These are phyloP conservation scores for Macrotrachela quadricornifera DNA, from an alignment of 1,140 invertebrate genomes.

Conservation along the genomic window DNA sequence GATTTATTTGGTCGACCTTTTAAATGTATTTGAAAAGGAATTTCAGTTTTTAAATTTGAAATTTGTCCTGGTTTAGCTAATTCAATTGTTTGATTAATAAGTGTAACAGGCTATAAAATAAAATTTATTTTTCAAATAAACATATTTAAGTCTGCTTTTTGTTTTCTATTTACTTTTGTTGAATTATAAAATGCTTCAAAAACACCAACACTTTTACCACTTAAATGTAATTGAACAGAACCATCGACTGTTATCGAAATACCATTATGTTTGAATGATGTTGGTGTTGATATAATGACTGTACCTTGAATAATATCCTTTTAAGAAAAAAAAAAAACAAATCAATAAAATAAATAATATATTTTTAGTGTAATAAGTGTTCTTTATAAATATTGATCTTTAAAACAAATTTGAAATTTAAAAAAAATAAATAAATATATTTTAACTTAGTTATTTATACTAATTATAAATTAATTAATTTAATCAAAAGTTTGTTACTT, in stretches of 20 bases:
- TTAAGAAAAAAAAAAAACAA: no score
- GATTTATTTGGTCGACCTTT: slow-evolving; percentile 41
- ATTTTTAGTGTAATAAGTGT: no score
- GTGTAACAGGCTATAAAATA: slow-evolving; percentile 53
- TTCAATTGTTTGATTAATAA: slow-evolving; percentile 56
- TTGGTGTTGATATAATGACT: neutral
- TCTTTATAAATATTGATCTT: no score
- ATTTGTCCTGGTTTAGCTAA: slow-evolving; percentile 61
- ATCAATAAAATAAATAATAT: no score
- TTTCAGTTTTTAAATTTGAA: slow-evolving; percentile 60
- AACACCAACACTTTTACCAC: slow-evolving; percentile 74
- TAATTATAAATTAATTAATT: neutral
- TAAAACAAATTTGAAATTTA: no score
- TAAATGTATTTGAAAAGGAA: slow-evolving; percentile 76
- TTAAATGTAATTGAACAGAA: slow-evolving; percentile 64
- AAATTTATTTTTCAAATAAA: neutral
- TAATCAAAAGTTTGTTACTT: neutral
- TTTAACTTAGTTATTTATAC: no score
- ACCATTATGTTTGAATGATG: slow-evolving; percentile 48
- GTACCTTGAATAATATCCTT: slow-evolving; percentile 5
- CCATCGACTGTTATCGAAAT: slow-evolving; percentile 64
- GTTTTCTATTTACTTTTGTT: slow-evolving; percentile 38
- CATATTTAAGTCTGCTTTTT: neutral
- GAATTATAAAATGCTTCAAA: slow-evolving; percentile 79
- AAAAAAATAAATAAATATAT: no score